A percentile compares a stretch with the other conserved stretches of the same genome.
These are phyloP conservation scores for Apaloderma vittatum DNA, from an alignment of 2,113 vertebrate species.

Conservation along the genomic window DNA sequence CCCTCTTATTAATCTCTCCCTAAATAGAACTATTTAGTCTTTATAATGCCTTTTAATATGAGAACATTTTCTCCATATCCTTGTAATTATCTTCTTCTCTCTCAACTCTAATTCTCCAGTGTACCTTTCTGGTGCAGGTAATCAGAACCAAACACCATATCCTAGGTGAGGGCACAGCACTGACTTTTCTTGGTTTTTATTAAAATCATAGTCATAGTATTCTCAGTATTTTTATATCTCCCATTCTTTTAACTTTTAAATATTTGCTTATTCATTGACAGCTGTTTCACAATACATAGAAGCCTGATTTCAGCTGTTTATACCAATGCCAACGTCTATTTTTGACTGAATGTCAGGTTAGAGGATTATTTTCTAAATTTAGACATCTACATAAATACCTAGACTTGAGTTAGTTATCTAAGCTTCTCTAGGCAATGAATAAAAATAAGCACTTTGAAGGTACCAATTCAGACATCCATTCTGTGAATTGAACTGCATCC, in stretches of 20 bases:
- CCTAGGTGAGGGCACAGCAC: background rate
- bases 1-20: background rate
- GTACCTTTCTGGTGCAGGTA: background rate
- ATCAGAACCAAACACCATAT: background rate
- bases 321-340: background rate
- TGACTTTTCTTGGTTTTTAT: background rate
- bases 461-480: background rate
- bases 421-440: background rate
- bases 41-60: background rate
- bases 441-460: background rate
- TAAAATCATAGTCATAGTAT: background rate
- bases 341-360: background rate
- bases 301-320: background rate
- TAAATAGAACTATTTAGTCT: too few relatives aligned
- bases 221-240: background rate
- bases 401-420: background rate
- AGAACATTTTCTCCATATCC: background rate
- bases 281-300: background rate
- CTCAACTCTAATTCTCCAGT: background rate
- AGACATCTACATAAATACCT: background rate
- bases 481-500: background rate
- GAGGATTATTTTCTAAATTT: background rate
- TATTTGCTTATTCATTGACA: background rate
- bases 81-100: background rate
- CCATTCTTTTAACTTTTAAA: background rate